Base-by-base conservation (phyloP, 1,140 invertebrate species). In the Trichoplusia ni region DNA sequence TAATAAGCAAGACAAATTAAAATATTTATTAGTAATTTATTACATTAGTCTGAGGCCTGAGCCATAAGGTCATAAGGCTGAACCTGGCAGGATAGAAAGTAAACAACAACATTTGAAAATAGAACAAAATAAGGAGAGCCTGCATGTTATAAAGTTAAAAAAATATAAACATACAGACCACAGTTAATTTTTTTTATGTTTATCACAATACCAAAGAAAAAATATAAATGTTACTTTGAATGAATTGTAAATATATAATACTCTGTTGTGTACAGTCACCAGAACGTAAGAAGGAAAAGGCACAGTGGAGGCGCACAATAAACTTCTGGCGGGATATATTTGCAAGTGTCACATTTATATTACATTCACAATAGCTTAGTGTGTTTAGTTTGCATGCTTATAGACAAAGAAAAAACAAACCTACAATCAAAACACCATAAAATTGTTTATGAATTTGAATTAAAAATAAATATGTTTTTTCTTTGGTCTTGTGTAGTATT, bases 261-360 rank as follows among this genome's bases (percentile, higher is more conserved):
- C 75, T 65, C 31, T 81, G 58, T 79, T 82, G 49, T 83, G 76
- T 77, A 82, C 83, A 91, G 90, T 90, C 88, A 77, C 86, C 90
- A 19, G 77, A 89, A 64, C 78, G 86, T 70, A 91, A 91, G 72
- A 83, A 77, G 80, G 87, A 89, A 77, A 91, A 86, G 77, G 89
- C 89, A 86, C 88, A 91, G 63, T 91, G 90, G 89, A 83, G 90
- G 69, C 87, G 90, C 81, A 91, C 89, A 35, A 86, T 91, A 84
- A 91, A 91, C 89, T 91, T 91, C 82, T 91, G 89, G 90, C 64
- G 90, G 76, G 89, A 91, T 71, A 86, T 91, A 80, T 91, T 91
- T 79, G 90, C 90, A 91, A 91, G 90, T 91, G 83, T 85, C 83
- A 85, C 85, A 82, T 75, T 82, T 82, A 79, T 11, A 78, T 66